Conservation (phyloP, 2,888 invertebrate species). For the Ormyrus thymus region DNA sequence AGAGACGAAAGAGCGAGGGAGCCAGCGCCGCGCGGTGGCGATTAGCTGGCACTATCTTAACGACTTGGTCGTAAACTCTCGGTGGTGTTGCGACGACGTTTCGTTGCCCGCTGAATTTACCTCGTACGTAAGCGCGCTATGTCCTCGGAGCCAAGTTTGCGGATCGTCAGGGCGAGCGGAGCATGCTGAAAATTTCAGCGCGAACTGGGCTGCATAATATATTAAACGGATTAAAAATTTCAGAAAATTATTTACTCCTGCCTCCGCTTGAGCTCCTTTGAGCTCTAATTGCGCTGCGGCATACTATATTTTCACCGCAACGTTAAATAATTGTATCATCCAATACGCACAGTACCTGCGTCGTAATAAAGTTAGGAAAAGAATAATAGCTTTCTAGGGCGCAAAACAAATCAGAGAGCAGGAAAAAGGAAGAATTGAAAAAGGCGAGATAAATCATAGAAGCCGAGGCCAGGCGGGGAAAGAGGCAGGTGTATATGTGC, state of each 20-base stretch:
- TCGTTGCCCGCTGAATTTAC: constrained; percentile 16
- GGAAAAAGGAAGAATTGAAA: neutral
- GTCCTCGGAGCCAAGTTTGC: neutral
- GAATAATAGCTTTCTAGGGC: no score
- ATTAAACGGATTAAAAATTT: no score
- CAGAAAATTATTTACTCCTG: no score
- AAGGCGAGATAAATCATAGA: neutral
- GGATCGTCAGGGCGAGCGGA: neutral
- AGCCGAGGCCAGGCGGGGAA: neutral
- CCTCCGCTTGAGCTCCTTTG: no score
- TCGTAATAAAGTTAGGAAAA: no score
- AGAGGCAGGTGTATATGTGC: neutral
- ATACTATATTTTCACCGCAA: no score
- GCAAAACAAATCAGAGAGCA: no score
- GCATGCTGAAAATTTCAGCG: constrained; percentile 2
- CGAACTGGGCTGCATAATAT: neutral
- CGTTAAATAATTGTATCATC: no score
- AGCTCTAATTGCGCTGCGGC: no score
- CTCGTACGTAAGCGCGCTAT: neutral
- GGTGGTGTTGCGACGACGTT: constrained; percentile 1
- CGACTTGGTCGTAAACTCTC: constrained; percentile 58
- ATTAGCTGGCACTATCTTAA: constrained; percentile 58
- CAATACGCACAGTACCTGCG: neutral
- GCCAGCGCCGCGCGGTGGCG: constrained; percentile 46
- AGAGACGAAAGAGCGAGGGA: neutral